Conservation (phyloP, 2,797 vertebrate genomes). For the Craterocephalus amniculus region DNA sequence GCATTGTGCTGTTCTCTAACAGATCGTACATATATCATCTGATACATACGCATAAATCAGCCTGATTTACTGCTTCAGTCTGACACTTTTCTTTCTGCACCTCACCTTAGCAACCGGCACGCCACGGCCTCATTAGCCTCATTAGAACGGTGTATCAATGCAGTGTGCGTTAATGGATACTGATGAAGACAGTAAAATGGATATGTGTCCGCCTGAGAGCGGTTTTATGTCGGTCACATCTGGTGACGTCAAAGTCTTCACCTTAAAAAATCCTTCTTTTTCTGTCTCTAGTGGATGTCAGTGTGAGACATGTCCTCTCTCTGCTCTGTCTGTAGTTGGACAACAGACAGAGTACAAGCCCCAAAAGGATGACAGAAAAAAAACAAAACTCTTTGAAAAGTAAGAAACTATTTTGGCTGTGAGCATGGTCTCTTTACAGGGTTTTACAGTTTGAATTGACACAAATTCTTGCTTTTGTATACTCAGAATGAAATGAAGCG, state of each 20-base stretch:
- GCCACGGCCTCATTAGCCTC: slow-evolving; percentile 62
- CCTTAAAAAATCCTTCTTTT: slow-evolving; percentile 25
- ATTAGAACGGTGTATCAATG: slow-evolving; percentile 35
- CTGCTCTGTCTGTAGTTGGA: not conserved
- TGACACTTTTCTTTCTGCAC: slow-evolving; percentile 7
- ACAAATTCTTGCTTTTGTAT: not conserved
- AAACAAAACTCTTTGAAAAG: too few relatives aligned
- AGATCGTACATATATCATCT: slow-evolving; percentile 6
- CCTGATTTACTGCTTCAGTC: slow-evolving; percentile 45
- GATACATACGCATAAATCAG: slow-evolving; percentile 11
- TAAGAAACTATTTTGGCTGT: not conserved
- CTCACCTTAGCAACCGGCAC: slow-evolving; percentile 44
- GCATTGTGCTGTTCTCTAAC: slow-evolving; percentile 6
- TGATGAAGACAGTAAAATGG: slow-evolving; percentile 34
- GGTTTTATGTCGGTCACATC: slow-evolving; percentile 50
- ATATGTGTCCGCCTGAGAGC: slow-evolving; percentile 51
- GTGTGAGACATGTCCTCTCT: slow-evolving; percentile 23
- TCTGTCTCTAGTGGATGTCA: slow-evolving; percentile 32
- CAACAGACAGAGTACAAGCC: not conserved
- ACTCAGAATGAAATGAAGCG: not conserved
- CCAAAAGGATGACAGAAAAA: not conserved
- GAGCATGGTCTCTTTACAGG: not conserved
- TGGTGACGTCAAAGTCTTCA: slow-evolving; percentile 58
- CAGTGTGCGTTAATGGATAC: slow-evolving; percentile 30
- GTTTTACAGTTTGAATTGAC: not conserved